Percentiles rank a stretch among this genome's conserved stretches.
phyloP scores from a whole-genome alignment of 2,797 vertebrate genomes.

The Lophius americanus region DNA sequence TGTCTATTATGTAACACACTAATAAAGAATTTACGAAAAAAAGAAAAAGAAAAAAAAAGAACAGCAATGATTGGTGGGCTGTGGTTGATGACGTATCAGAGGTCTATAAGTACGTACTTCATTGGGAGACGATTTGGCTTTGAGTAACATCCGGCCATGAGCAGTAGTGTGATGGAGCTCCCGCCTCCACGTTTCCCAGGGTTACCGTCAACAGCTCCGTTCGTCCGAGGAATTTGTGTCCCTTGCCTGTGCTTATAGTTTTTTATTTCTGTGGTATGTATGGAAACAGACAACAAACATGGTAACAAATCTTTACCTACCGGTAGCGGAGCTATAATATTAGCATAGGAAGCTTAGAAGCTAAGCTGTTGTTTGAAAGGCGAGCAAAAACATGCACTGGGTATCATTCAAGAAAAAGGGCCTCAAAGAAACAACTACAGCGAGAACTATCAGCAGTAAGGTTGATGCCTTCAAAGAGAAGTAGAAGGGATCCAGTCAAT shows the following conservation, averaged over 20 bases:
- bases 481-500: no score
- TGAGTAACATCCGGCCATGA: conserved; percentile 42
- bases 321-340: not conserved
- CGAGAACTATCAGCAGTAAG: no score
- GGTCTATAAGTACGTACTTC: no score
- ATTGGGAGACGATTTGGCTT: no score
- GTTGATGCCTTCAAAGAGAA: no score
- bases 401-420: not conserved
- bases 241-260: not conserved
- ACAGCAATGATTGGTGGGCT: no score
- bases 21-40: no score
- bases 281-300: not conserved
- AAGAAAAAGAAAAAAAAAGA: no score
- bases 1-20: no score
- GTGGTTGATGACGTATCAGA: no score
- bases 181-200: conserved; percentile 57
- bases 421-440: no score
- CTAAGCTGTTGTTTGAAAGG: not conserved
- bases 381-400: conserved; percentile 11
- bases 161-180: conserved; percentile 28
- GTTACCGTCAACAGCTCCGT: conserved; percentile 68
- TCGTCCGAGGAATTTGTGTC: not conserved
- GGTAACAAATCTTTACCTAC: not conserved
- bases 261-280: not conserved
- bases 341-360: not conserved